Evolutionary conservation across 2,888 invertebrate genomes (phyloP), one percentile per base, ranked within the genome.

Genomic region (Drosophila melanosoma): DNA sequence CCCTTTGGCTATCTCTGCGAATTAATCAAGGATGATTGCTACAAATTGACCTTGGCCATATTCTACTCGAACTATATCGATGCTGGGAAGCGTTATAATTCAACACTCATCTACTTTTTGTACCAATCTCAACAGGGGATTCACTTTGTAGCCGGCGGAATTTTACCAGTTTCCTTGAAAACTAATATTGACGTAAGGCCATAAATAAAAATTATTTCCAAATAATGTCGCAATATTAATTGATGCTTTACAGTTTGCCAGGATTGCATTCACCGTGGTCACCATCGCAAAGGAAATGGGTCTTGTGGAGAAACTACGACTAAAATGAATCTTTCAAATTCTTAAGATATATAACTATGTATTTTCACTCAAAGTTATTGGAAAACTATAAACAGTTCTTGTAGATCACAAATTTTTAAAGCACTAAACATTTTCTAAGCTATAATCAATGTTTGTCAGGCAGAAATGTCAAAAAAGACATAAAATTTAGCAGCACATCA

Each of bases 1-100:
- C 83, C 83, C 0, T 82, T 83, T 26, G 77, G 82, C n/a, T 80
- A 68, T 29, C 7, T 72, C 33, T 82, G 83, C 29, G 75, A 83
- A 10, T n/a, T 59, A 15, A 42, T 83, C 29, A 17, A 40, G 0
- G 67, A 73, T 0, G 84, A 83, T 20, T 73, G 82, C 54, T 29
- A 63, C 15, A 33, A 52, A 0, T 23, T 83, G 0, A 51, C 66
- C 0, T 35, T 42, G 26, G 61, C 67, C 1, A 48, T 83, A 57
- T 83, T 83, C 32, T 58, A 83, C 12, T 77, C 82, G 1, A 73
- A 82, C 36, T 83, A 72, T 69, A 0, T 68, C 5, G 61, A 49
- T 35, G 74, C 80, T 0, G 69, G 38, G 26, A 68, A 61, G 12
- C 63, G 75, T 4, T 82, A 82, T 53, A 80, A 66, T 45, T 67